phyloP scores from a whole-genome alignment of 2,888 invertebrate genomes.

The Scaptodrosophila latifasciaeformis region DNA sequence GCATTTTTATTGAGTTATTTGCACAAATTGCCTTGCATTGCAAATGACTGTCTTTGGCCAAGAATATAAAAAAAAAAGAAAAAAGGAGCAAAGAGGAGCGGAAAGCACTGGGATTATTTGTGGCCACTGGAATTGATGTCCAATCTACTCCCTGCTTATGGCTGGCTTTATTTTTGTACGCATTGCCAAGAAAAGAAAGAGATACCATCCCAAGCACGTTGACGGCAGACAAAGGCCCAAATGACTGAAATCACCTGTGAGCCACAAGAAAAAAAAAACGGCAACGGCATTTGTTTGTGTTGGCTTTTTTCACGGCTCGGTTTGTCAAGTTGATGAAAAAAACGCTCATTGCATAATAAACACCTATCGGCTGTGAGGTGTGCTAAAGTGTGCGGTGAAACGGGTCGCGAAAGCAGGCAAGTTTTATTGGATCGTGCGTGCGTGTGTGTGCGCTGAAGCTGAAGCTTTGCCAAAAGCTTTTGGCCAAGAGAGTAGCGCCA shows the following conservation, averaged over 20 bases:
- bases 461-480: slow-evolving; percentile 10
- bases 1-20: background rate
- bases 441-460: background rate
- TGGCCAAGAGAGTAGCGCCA: background rate
- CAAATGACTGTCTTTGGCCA: too few species aligned
- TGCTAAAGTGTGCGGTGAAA: background rate
- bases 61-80: too few species aligned
- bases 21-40: slow-evolving; percentile 18
- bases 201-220: slow-evolving; percentile 46
- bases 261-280: slow-evolving; percentile 5
- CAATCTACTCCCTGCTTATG: background rate
- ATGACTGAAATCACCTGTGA: slow-evolving; percentile 35
- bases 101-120: too few species aligned
- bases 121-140: slow-evolving; percentile 16
- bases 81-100: too few species aligned
- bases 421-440: background rate
- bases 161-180: slow-evolving; percentile 17
- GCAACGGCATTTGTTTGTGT: slow-evolving; percentile 37
- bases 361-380: slow-evolving; percentile 43
- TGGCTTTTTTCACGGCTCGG: slow-evolving; percentile 47
- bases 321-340: slow-evolving; percentile 64
- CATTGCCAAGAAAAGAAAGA: slow-evolving; percentile 9
- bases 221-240: slow-evolving; percentile 22
- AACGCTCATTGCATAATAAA: slow-evolving; percentile 74
- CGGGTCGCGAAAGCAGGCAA: background rate